Evolutionary conservation across 1,140 invertebrate genomes (phyloP), one percentile per base, ranked within the genome.

Genomic region (Drosophila jambulina): DNA sequence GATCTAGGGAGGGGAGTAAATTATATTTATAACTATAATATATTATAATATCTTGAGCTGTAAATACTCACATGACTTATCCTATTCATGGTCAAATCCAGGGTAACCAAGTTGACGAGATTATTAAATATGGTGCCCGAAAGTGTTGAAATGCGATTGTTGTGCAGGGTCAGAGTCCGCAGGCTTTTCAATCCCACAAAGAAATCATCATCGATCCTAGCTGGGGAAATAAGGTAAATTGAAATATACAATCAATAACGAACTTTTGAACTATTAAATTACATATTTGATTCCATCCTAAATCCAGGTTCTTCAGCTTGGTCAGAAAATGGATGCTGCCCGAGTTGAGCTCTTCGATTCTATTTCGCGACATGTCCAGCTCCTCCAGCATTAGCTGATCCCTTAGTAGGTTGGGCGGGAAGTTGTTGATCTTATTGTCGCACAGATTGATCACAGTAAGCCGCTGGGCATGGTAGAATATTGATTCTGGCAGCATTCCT

Each of bases 401-500:
- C 91, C 27, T 93, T 51, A 78, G 95, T 4, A 92, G 61, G 17
- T 77, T 83, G 94, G 32, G 94, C 71, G 59, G 94, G 21, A 97
- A 93, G 34, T 94, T 94, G 13, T 93, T 92, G 13, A 97, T 92
- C 78, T 94, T 93, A 91, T 97, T 97, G 65, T 96, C 95, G 19
- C 96, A 96, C 48, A 98, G 93, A 71, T 96, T 95, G 2, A 97
- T 93, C 1, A 95, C 94, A 59, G 95, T 95, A 0, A 97, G 88
- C 36, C 94, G 94, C 2, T 93, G 91, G 42, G 95, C 94, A 54
- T 95, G 95, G 5, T 93, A 92, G 82, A 98, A 97, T 15, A 96
- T 75, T 1, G 94, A 93, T 25, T 93, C 91, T 1, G 95, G 95
- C 1, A 97, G 82, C 7, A 93, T 92, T 15, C 93, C 94, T 2